A percentile compares a stretch with the other conserved stretches of the same genome.
phyloP scores from a whole-genome alignment of 2,797 vertebrate genomes.

The Xenops minutus region DNA sequence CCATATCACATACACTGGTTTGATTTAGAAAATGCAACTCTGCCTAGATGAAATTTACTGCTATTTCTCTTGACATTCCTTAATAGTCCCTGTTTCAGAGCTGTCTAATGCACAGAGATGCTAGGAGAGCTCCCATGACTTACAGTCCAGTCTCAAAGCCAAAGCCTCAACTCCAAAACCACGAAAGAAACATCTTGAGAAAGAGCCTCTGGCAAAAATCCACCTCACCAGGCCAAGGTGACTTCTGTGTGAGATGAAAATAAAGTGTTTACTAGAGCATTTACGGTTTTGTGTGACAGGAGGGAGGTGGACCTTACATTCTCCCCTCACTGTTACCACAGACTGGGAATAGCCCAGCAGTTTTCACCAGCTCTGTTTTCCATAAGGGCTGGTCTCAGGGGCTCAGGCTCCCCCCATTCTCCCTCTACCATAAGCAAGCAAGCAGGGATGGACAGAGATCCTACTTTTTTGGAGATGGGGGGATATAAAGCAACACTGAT shows the following conservation, averaged over 20 bases:
- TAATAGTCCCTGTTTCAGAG: background rate
- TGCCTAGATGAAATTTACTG: background rate
- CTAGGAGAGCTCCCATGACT: background rate
- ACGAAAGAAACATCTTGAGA: background rate
- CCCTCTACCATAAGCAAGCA: background rate
- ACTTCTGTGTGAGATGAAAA: background rate
- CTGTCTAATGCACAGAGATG: background rate
- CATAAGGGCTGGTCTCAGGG: background rate
- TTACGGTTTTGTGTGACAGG: background rate
- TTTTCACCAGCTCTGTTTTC: background rate
- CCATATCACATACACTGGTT: background rate
- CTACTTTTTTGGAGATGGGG: background rate
- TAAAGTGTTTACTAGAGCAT: background rate
- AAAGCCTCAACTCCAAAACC: background rate
- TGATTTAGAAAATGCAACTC: background rate
- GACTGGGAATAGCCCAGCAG: background rate
- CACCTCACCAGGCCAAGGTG: background rate
- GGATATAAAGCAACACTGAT: background rate
- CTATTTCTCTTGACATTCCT: background rate
- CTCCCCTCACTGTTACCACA: background rate
- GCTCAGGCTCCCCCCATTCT: background rate
- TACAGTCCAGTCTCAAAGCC: background rate
- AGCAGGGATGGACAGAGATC: background rate
- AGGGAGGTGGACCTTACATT: background rate
- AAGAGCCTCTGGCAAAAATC: background rate